phyloP scores from a whole-genome alignment of 2,888 invertebrate genomes.

The Scotopteryx bipunctaria region DNA sequence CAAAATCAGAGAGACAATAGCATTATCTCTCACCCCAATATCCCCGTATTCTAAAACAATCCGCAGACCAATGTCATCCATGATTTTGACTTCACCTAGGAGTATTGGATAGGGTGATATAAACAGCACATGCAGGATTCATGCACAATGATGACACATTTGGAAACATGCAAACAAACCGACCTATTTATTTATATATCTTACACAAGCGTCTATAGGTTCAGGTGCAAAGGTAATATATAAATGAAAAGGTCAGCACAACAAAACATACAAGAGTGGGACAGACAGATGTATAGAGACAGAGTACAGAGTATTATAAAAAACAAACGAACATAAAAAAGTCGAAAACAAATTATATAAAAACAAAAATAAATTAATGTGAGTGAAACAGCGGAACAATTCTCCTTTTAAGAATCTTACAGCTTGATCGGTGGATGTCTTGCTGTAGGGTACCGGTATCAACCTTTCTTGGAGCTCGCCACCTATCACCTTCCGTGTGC shows the following conservation, averaged over 20 bases:
- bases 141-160: conserved; percentile 54
- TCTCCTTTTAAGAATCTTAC: conserved; percentile 87
- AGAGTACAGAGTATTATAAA: conserved; percentile 71
- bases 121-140: conserved; percentile 67
- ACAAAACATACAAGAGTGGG: conserved; percentile 59
- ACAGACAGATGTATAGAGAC: conserved; percentile 67
- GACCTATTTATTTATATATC: conserved; percentile 55
- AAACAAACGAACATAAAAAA: conserved; percentile 48
- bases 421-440: conserved; percentile 99
- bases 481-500: conserved; percentile 99
- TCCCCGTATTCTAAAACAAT: conserved; percentile 4
- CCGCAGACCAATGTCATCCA: conserved; percentile 25
- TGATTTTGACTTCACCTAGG: conserved; percentile 18
- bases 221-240: conserved; percentile 35
- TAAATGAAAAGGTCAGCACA: conserved; percentile 64
- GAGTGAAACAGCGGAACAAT: conserved; percentile 66
- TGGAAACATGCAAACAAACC: conserved; percentile 59
- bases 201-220: conserved; percentile 12
- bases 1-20: background rate
- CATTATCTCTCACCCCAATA: background rate
- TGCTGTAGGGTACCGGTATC: conserved; percentile 99
- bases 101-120: conserved; percentile 29
- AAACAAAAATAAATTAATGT: conserved; percentile 62
- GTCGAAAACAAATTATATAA: conserved; percentile 62
- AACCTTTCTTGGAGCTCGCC: conserved; percentile 99